A percentile compares a stretch with the other conserved stretches of the same genome.
These are phyloP conservation scores for Stenopsyche tienmushanensis DNA, from an alignment of 1,140 invertebrate species.

Conservation along the genomic window DNA sequence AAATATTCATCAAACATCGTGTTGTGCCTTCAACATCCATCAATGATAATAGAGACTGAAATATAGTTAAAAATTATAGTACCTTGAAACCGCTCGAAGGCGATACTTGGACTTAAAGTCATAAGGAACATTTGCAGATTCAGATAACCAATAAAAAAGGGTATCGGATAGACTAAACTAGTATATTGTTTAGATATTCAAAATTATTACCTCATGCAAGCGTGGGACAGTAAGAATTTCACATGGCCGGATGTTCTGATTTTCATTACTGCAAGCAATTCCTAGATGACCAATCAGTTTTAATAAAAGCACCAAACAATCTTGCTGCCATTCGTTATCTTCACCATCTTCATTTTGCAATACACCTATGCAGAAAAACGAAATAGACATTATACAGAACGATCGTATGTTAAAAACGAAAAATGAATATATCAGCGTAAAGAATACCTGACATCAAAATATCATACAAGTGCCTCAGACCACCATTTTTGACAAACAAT, in stretches of 20 bases:
- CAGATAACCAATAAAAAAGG: too few species aligned
- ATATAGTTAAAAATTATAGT: slow-evolving; percentile 24
- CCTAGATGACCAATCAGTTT: slow-evolving; percentile 84
- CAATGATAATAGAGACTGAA: slow-evolving; percentile 72
- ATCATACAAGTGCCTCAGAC: slow-evolving; percentile 83
- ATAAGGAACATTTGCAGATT: background rate
- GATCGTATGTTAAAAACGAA: background rate
- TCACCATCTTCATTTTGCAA: slow-evolving; percentile 67
- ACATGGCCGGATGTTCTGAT: slow-evolving; percentile 25
- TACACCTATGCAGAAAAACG: slow-evolving; percentile 53
- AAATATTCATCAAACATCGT: slow-evolving; percentile 78
- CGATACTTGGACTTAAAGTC: too few species aligned
- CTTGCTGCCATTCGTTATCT: slow-evolving; percentile 90
- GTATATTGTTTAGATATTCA: background rate
- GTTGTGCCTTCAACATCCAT: slow-evolving; percentile 83
- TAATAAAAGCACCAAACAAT: slow-evolving; percentile 84
- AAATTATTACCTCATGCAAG: slow-evolving; percentile 35
- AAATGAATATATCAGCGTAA: background rate
- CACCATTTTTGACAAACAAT: slow-evolving; percentile 82
- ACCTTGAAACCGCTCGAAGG: background rate
- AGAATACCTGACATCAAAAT: slow-evolving; percentile 83
- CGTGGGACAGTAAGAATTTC: slow-evolving; percentile 33
- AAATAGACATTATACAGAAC: slow-evolving; percentile 18
- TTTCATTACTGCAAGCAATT: slow-evolving; percentile 55
- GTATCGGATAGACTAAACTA: too few species aligned